phyloP scores from a whole-genome alignment of 2,888 invertebrate genomes.

The Anaspis maculata region DNA sequence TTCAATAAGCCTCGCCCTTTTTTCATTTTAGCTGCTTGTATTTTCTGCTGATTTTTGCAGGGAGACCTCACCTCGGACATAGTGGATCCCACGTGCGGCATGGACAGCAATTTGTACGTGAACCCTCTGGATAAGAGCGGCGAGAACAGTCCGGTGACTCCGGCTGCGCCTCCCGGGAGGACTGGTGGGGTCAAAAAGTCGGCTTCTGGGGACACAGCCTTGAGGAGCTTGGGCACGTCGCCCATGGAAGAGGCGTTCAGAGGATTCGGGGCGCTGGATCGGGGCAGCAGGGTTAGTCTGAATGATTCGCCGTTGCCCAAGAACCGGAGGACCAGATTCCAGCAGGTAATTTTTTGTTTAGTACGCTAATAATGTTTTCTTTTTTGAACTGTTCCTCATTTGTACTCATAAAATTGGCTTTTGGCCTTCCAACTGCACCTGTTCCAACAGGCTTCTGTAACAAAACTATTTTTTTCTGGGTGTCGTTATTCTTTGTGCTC shows the following conservation, averaged over 20 bases:
- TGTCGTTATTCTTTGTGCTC: too few species aligned
- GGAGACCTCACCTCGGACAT: conserved; percentile 44
- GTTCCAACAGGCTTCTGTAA: too few species aligned
- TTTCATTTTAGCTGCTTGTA: too few species aligned
- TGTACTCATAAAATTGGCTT: too few species aligned
- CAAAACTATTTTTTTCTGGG: too few species aligned
- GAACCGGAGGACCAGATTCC: conserved; percentile 79
- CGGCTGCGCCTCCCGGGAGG: conserved; percentile 30
- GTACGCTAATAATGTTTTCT: not conserved
- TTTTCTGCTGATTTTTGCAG: too few species aligned
- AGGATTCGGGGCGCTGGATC: conserved; percentile 42
- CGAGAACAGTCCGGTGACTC: conserved; percentile 42
- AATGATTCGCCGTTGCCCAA: conserved; percentile 65
- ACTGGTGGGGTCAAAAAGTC: conserved; percentile 62
- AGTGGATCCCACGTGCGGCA: conserved; percentile 36
- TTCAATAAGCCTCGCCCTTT: too few species aligned
- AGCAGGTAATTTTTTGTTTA: conserved; percentile 52
- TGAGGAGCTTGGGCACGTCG: conserved; percentile 56
- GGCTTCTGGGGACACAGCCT: conserved; percentile 67
- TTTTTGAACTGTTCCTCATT: conserved; percentile 2
- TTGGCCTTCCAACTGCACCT: too few species aligned
- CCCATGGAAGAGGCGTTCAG: conserved; percentile 49
- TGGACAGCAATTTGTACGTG: conserved; percentile 77
- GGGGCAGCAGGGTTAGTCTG: conserved; percentile 50
- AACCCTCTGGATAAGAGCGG: conserved; percentile 69